phyloP scores from a whole-genome alignment of 2,888 invertebrate genomes.

The Caenorhabditis doughertyi region DNA sequence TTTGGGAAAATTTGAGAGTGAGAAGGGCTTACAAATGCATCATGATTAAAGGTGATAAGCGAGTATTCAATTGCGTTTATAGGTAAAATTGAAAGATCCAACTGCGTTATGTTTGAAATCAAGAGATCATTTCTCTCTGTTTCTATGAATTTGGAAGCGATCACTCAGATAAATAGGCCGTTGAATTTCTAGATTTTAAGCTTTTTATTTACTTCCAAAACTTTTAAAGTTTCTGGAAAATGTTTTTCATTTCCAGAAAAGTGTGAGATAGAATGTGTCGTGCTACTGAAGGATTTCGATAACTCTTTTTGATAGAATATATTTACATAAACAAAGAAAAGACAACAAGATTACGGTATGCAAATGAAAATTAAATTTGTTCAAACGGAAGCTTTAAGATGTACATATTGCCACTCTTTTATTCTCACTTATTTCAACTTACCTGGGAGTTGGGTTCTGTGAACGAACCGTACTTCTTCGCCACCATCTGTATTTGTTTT shows the following conservation, averaged over 20 bases:
- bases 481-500: conserved; percentile 43
- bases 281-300: background rate
- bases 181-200: no score
- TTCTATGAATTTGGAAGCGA: no score
- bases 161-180: no score
- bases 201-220: no score
- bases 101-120: no score
- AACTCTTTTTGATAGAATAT: background rate
- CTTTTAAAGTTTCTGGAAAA: no score
- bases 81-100: no score
- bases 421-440: background rate
- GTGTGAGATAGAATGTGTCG: no score
- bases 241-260: no score
- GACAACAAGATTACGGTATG: conserved; percentile 32
- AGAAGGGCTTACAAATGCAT: background rate
- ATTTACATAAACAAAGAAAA: background rate
- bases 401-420: conserved; percentile 14
- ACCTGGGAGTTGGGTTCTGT: conserved; percentile 19
- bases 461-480: conserved; percentile 42
- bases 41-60: background rate
- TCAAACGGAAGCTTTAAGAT: conserved; percentile 3
- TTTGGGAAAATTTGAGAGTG: conserved; percentile 1
- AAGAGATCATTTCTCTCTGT: no score
- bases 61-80: no score
- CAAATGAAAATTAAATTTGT: conserved; percentile 4